Base-by-base conservation (phyloP, 2,888 invertebrate genomes). In the Ophion ellenae region DNA sequence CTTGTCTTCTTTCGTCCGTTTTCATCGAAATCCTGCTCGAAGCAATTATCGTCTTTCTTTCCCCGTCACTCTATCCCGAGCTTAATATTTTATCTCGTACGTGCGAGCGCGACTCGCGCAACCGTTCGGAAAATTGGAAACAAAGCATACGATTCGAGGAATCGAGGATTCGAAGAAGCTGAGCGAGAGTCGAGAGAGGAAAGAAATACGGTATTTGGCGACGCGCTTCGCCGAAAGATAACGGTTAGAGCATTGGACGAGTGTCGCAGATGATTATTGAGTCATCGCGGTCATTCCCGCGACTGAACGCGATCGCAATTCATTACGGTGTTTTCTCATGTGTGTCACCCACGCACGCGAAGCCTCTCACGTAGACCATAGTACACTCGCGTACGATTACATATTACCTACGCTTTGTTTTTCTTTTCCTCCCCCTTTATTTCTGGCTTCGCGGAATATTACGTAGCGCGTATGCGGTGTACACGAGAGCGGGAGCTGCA, bases 271-370 rank as follows among this genome's bases (percentile, higher is more conserved):
- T 61, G 20, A 20, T 36, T 64, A 74, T 81, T 81, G 40, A 59
- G 75, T 71, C 45, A 84, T 84, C 79, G 40, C 74, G 45, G 75
- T 71, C 45, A 66, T 83, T 76, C 59, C 45, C 45, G 66, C 57
- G 47, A n/a, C 28, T 28, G 57, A 79, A 74, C 64, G 66, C 78
- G 70, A 36, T 82, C 64, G 71, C 45, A 20, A 80, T 76, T 28
- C 79, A 59, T 86, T 79, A 73, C 69, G 71, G 71, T 82, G 80
- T 79, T 85, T 86, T 86, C 73, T 77, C 85, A 82, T 73, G 85
- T 83, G 82, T 82, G 67, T 76, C 82, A 79, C 59, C 81, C 77
- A 80, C 67, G 81, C 82, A 86, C 67, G 73, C 69, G 70, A 83
- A 28, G 71, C n/a, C 70, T 57, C 53, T 77, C 70, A 45, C 76